Conservation (phyloP, 2,113 vertebrate genomes). For the Phoxinus phoxinus region DNA sequence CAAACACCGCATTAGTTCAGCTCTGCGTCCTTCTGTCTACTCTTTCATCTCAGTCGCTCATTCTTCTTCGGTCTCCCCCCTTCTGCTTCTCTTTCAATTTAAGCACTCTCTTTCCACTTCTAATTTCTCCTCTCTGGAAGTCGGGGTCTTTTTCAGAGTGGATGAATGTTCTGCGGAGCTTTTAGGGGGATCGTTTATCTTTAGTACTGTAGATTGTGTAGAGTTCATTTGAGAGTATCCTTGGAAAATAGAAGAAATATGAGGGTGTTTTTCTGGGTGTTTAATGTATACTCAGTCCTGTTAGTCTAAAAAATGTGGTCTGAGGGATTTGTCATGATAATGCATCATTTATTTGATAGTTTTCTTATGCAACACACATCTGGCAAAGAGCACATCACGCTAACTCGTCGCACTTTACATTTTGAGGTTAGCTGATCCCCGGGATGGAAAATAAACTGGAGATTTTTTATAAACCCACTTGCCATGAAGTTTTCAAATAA, state of each 20-base stretch:
- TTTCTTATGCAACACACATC: slow-evolving; percentile 12
- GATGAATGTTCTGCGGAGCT: slow-evolving; percentile 25
- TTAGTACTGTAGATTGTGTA: background rate
- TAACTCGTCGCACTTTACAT: background rate
- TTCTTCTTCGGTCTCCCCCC: slow-evolving; percentile 37
- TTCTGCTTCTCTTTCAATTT: slow-evolving; percentile 29
- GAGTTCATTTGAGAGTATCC: background rate
- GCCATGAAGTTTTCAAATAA: slow-evolving; percentile 30
- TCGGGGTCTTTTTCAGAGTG: slow-evolving; percentile 29
- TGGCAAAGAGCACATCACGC: slow-evolving; percentile 2
- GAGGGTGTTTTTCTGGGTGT: background rate
- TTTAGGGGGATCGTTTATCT: slow-evolving; percentile 30
- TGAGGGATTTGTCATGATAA: slow-evolving; percentile 2
- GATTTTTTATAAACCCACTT: slow-evolving; percentile 12
- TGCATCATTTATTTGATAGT: slow-evolving; percentile 20
- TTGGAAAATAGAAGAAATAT: background rate
- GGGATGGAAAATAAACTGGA: background rate
- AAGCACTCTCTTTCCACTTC: slow-evolving; percentile 23
- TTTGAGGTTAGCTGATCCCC: slow-evolving; percentile 21
- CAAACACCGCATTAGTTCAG: slow-evolving; percentile 71
- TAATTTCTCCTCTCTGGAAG: slow-evolving; percentile 38
- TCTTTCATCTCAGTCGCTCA: slow-evolving; percentile 44
- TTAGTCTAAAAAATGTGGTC: slow-evolving; percentile 7
- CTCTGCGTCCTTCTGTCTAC: slow-evolving; percentile 59
- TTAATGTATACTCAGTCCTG: background rate